Percentiles rank a stretch among this genome's conserved stretches.
Conservation (phyloP, 2,113 vertebrate species). For the Notothenia coriiceps region DNA sequence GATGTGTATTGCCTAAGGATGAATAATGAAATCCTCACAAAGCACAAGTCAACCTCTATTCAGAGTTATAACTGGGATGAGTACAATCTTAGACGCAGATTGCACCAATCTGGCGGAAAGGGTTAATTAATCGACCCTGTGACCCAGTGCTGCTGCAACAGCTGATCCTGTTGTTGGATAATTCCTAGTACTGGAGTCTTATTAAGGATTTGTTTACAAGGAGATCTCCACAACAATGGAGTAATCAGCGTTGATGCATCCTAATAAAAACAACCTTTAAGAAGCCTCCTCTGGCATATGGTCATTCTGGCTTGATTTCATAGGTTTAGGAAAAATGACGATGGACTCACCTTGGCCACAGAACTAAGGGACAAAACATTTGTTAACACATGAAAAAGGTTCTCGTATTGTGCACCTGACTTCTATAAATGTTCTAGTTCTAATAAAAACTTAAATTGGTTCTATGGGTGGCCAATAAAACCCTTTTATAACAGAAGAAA, state of each 20-base stretch:
- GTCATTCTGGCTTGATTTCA: neutral
- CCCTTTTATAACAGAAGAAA: constrained; percentile 26
- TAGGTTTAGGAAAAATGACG: neutral
- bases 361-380: constrained; percentile 3
- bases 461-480: constrained; percentile 35
- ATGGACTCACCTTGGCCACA: constrained; percentile 4
- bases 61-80: neutral
- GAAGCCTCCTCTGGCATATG: neutral
- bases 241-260: neutral
- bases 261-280: neutral
- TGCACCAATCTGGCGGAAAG: too few relatives aligned
- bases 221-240: neutral
- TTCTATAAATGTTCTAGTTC: constrained; percentile 28
- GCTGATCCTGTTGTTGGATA: neutral
- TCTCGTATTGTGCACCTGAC: constrained; percentile 34
- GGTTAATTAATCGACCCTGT: neutral
- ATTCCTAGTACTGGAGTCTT: neutral
- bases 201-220: constrained; percentile 2
- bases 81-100: too few relatives aligned
- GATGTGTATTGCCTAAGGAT: neutral
- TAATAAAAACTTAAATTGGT: constrained; percentile 36
- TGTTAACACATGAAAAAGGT: constrained; percentile 21
- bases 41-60: neutral
- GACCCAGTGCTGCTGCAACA: neutral
- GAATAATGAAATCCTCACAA: neutral